Evolutionary conservation across 2,113 vertebrate genomes (phyloP).

Genomic region (Nyctibius bracteatus): DNA sequence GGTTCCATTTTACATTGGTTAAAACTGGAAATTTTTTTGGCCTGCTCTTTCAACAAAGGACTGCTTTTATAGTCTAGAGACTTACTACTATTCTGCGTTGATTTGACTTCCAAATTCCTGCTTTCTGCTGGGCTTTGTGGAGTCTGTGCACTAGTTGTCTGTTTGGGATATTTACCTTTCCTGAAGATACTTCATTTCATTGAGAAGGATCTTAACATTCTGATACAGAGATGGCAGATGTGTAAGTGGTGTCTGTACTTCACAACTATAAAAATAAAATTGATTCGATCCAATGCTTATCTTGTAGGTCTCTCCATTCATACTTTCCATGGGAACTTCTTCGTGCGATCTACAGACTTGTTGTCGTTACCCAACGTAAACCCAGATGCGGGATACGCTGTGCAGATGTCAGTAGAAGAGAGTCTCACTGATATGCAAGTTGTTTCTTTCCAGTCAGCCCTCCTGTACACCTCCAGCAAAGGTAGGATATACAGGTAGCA

Average conservation of each 20-base stretch:
- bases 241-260: background rate
- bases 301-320: conserved; percentile 93
- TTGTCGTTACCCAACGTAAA: conserved; percentile 94
- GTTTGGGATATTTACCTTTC: background rate
- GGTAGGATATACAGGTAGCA: conserved; percentile 60
- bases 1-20: background rate
- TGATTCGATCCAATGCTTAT: background rate
- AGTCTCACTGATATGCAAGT: conserved; percentile 89
- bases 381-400: conserved; percentile 93
- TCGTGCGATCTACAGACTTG: conserved; percentile 93
- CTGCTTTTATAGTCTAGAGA: background rate
- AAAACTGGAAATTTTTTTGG: background rate
- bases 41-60: background rate
- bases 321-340: conserved; percentile 99
- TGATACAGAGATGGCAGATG: background rate
- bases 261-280: background rate
- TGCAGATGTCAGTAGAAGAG: conserved; percentile 97
- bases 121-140: background rate
- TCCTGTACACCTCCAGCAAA: conserved; percentile 98
- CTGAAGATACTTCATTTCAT: background rate
- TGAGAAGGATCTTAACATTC: background rate
- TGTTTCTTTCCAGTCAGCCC: conserved; percentile 95
- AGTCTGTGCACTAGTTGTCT: background rate
- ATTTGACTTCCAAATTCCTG: background rate
- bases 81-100: background rate